Conservation (phyloP, 2,113 vertebrate species). For the Collichthys lucidus region DNA sequence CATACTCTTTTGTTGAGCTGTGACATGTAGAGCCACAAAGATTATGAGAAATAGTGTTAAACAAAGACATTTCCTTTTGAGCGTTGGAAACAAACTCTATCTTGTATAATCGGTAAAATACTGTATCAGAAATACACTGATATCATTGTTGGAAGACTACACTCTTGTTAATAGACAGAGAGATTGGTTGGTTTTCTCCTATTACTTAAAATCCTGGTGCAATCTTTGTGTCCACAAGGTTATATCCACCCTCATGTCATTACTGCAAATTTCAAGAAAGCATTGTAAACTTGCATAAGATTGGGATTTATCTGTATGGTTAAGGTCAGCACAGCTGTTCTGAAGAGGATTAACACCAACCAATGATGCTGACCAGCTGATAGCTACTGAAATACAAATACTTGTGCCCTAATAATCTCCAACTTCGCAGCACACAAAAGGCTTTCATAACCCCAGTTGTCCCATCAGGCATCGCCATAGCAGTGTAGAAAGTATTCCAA, state of each 20-base stretch:
- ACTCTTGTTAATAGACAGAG: background rate
- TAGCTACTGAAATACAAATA: conserved; percentile 8
- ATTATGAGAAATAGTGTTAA: too few species aligned
- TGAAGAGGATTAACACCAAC: conserved; percentile 16
- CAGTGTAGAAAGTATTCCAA: conserved; percentile 49
- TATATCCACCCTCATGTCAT: background rate
- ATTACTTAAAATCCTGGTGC: too few species aligned
- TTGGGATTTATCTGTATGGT: background rate
- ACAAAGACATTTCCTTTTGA: too few species aligned
- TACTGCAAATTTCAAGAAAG: background rate
- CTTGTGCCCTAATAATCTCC: conserved; percentile 12
- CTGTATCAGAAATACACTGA: background rate
- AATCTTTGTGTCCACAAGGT: background rate
- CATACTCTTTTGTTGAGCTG: background rate
- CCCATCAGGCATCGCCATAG: conserved; percentile 39
- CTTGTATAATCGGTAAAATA: too few species aligned
- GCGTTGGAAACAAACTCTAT: too few species aligned
- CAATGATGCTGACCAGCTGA: conserved; percentile 19
- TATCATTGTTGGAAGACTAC: background rate
- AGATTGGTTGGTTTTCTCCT: too few species aligned
- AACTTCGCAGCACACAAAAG: conserved; percentile 28
- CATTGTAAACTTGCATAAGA: background rate
- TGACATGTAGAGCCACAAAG: too few species aligned
- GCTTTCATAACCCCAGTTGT: conserved; percentile 37
- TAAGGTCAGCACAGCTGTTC: background rate